Evolutionary conservation across 2,113 vertebrate species (phyloP).

Genomic region (Dromiciops gliroides): DNA sequence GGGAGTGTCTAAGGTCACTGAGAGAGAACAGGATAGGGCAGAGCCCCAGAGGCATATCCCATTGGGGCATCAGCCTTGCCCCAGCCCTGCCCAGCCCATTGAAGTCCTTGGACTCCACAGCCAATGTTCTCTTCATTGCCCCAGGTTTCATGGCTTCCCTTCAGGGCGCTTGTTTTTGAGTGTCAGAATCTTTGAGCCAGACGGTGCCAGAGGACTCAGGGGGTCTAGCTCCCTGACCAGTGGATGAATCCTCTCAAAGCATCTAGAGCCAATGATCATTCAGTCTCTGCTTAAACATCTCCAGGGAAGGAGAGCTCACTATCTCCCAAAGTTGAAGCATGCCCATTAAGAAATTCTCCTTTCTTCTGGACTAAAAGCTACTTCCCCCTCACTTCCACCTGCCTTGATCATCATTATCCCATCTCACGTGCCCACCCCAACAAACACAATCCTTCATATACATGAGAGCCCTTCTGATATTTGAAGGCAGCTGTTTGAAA

Average conservation of each 20-base stretch:
- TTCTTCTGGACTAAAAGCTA: neutral
- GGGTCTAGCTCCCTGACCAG: neutral
- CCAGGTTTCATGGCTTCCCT: neutral
- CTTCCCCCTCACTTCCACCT: neutral
- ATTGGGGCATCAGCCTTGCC: no score
- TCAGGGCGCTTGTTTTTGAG: neutral
- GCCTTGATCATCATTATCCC: neutral
- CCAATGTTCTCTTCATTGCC: neutral
- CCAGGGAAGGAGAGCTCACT: neutral
- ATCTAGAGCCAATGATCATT: neutral
- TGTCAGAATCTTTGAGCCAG: neutral
- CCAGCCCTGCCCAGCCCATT: neutral
- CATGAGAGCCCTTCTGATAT: neutral
- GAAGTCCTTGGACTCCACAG: neutral
- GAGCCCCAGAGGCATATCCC: no score
- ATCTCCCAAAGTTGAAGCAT: neutral
- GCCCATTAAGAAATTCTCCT: neutral
- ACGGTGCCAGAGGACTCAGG: neutral
- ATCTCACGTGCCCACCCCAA: neutral
- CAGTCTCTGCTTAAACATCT: neutral
- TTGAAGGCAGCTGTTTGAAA: neutral
- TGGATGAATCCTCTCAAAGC: neutral
- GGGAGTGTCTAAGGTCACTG: neutral
- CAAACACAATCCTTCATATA: neutral
- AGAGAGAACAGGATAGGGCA: no score